A percentile compares a stretch with the other conserved stretches of the same genome.
phyloP scores from a whole-genome alignment of 2,113 vertebrate genomes.

The Strigops habroptila region DNA sequence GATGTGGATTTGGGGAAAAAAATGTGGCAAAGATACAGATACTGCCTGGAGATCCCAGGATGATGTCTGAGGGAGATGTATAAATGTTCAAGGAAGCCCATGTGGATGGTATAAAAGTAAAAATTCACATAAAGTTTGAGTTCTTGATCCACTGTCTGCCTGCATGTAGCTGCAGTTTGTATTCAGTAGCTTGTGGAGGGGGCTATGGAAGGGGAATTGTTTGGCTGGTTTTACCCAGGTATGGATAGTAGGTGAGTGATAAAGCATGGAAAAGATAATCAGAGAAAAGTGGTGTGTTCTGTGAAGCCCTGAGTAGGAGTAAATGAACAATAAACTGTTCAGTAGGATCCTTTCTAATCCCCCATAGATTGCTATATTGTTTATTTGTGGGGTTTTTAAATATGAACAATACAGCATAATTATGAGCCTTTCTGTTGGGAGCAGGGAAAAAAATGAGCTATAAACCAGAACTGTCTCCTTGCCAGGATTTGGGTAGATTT shows the following conservation, averaged over 20 bases:
- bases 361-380: not conserved
- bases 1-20: not conserved
- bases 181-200: not conserved
- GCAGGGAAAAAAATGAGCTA: not conserved
- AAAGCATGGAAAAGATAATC: not conserved
- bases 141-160: not conserved
- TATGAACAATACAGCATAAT: not conserved
- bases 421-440: not conserved
- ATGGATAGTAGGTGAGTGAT: not conserved
- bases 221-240: not conserved
- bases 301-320: not conserved
- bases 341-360: not conserved
- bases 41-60: not conserved
- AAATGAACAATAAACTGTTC: not conserved
- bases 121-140: not conserved
- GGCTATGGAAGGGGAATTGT: not conserved
- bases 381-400: not conserved
- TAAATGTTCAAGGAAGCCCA: not conserved
- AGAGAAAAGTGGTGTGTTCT: not conserved
- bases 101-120: not conserved
- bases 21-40: not conserved
- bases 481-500: not conserved
- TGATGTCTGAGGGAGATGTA: not conserved
- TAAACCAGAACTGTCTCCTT: not conserved
- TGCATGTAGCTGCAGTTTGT: not conserved